Conservation (phyloP, 2,888 invertebrate species). For the Plebejus argus region DNA sequence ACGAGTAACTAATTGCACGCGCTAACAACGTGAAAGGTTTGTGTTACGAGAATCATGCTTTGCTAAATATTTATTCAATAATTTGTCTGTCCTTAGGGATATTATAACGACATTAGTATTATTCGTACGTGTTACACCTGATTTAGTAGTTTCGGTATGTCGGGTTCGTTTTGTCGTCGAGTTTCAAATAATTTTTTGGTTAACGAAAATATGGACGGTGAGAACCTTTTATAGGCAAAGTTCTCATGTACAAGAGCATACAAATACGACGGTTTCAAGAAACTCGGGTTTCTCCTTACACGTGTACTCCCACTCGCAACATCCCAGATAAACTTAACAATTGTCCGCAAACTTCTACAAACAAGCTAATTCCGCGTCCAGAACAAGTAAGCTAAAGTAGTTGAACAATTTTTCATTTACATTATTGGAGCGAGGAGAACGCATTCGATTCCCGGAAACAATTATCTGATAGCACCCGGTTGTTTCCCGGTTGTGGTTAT, state of each 20-base stretch:
- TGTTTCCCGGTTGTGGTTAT: slow-evolving; percentile 48
- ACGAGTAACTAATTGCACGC: slow-evolving; percentile 29
- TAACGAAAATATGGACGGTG: neutral
- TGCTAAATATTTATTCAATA: slow-evolving; percentile 18
- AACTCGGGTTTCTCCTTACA: neutral
- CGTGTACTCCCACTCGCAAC: neutral
- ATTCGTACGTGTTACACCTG: neutral
- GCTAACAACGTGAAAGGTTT: slow-evolving; percentile 22
- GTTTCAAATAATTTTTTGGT: neutral
- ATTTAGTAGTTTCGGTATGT: neutral
- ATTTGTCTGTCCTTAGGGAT: slow-evolving; percentile 4
- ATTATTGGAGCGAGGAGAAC: slow-evolving; percentile 33
- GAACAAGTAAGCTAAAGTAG: slow-evolving; percentile 7
- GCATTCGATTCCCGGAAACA: slow-evolving; percentile 47
- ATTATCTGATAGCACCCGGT: slow-evolving; percentile 52
- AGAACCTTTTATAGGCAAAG: neutral
- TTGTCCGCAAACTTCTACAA: neutral
- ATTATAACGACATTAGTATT: slow-evolving; percentile 5
- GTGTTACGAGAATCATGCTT: slow-evolving; percentile 22
- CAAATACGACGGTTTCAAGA: neutral
- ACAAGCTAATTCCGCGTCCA: slow-evolving; percentile 6
- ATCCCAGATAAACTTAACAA: neutral
- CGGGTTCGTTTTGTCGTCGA: neutral
- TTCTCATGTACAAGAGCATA: neutral
- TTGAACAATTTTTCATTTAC: slow-evolving; percentile 33